Percentiles rank a stretch among this genome's conserved stretches.
Conservation (phyloP, 2,113 vertebrate species). For the Heptranchias perlo region DNA sequence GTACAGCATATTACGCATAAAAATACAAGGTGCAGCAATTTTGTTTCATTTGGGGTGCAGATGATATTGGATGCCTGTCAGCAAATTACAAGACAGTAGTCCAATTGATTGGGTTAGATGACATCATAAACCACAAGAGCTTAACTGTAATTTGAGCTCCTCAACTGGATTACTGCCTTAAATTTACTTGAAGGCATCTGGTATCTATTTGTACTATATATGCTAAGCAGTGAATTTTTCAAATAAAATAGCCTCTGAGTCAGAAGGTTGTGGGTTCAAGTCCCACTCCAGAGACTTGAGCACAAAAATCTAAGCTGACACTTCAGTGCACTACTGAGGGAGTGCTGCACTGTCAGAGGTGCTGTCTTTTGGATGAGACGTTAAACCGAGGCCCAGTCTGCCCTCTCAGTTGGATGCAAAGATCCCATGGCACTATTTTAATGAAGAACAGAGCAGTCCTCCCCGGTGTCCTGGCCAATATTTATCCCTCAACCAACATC, state of each 20-base stretch:
- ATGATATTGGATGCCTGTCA: not conserved
- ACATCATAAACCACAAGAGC: slow-evolving; percentile 19
- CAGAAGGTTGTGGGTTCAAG: no score
- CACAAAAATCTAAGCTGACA: no score
- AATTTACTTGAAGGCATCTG: slow-evolving; percentile 30
- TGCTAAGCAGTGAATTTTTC: not conserved
- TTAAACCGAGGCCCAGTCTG: no score
- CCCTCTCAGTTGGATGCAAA: no score
- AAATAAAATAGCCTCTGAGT: not conserved
- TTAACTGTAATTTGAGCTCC: not conserved
- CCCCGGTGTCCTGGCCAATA: no score
- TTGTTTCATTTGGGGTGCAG: not conserved
- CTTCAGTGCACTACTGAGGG: no score
- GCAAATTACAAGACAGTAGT: slow-evolving; percentile 1
- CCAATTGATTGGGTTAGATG: not conserved
- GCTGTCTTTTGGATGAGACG: no score
- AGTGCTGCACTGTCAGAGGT: no score
- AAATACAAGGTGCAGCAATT: not conserved
- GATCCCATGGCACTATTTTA: no score
- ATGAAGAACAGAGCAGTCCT: no score
- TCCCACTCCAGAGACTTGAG: no score
- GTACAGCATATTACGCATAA: not conserved
- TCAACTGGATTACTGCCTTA: not conserved
- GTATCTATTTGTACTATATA: not conserved
- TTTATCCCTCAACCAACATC: no score